Evolutionary conservation across 1,140 invertebrate species (phyloP).

Genomic region (Neodiprion lecontei): DNA sequence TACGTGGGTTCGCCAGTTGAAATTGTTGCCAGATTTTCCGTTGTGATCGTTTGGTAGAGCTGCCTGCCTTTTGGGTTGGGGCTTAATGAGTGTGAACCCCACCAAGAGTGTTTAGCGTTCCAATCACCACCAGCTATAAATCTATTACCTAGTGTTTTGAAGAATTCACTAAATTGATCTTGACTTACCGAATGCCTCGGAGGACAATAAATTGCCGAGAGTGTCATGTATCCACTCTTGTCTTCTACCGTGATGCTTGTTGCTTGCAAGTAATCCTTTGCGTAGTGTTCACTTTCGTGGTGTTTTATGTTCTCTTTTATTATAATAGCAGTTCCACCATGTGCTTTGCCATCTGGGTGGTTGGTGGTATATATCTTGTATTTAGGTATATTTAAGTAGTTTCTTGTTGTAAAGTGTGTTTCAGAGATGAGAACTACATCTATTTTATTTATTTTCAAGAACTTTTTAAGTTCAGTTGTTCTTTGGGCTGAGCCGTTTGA

Average conservation of each 20-base stretch:
- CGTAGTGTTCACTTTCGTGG: background rate
- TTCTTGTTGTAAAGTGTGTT: slow-evolving; percentile 29
- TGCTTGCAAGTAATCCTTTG: slow-evolving; percentile 34
- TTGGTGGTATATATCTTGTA: slow-evolving; percentile 26
- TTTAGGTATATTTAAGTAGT: slow-evolving; percentile 25
- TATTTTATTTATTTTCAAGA: slow-evolving; percentile 29
- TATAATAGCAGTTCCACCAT: slow-evolving; percentile 27
- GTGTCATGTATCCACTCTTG: slow-evolving; percentile 27
- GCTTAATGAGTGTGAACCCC: slow-evolving; percentile 35
- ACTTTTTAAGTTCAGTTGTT: slow-evolving; percentile 28
- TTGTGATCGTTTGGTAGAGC: slow-evolving; percentile 28
- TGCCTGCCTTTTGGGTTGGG: slow-evolving; percentile 30
- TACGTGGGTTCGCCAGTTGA: slow-evolving; percentile 34
- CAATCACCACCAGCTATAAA: slow-evolving; percentile 50
- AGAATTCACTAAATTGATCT: slow-evolving; percentile 40
- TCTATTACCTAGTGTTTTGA: slow-evolving; percentile 42
- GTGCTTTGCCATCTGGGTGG: slow-evolving; percentile 28
- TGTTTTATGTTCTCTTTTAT: slow-evolving; percentile 21
- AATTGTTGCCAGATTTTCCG: slow-evolving; percentile 5
- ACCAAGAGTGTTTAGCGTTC: slow-evolving; percentile 45
- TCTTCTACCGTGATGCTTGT: slow-evolving; percentile 36
- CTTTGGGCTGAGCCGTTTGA: slow-evolving; percentile 31
- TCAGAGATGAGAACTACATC: slow-evolving; percentile 31
- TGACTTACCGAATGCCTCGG: slow-evolving; percentile 37
- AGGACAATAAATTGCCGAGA: slow-evolving; percentile 48